Base-by-base conservation (phyloP, 2,888 invertebrate genomes). In the Machimus atricapillus region DNA sequence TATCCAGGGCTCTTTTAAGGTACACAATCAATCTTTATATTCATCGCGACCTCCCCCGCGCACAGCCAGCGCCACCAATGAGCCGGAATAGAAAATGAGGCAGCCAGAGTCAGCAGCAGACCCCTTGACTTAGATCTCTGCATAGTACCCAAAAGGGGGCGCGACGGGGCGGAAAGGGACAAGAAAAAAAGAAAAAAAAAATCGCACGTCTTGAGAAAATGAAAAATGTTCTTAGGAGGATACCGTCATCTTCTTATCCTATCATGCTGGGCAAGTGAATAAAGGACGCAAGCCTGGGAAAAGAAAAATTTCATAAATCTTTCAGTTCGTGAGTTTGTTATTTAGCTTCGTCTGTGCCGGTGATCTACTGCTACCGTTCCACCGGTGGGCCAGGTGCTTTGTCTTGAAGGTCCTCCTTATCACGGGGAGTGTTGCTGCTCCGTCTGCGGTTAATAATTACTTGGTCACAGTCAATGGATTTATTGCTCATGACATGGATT, bases 201-300 rank as follows among this genome's bases (percentile, higher is more conserved):
- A 86, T 86, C 77, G 86, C 86, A 86, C 77, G 86, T 86, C 86
- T 77, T 56, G 56, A 86, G 86, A 86, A 86, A 86, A 86, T 86
- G 86, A 86, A 86, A 86, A 86, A 86, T 86, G 86, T 77, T 86
- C 86, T 77, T 86, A 37, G 19, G 74, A 86, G 86, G 86, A 86
- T 76, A 86, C 86, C 86, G 76, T 86, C 86, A 86, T 86, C 86
- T 85, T 74, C 73, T 86, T 86, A 77, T 86, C 85, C 85, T 74
- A 74, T 85, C 74, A 85, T 31, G 74, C 85, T 73, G 74, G 74
- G 85, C 85, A 74, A 85, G 85, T 85, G 85, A 85, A 85, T 85
- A 85, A 85, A 85, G 85, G 85, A 73, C 74, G 43, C 37, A 31
- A n/a, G 40, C 46, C 85, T 85, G 85, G 85, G 43, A 74, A 74